Evolutionary conservation across 2,888 invertebrate species (phyloP).

Genomic region (Brachynemurus nebulosus): DNA sequence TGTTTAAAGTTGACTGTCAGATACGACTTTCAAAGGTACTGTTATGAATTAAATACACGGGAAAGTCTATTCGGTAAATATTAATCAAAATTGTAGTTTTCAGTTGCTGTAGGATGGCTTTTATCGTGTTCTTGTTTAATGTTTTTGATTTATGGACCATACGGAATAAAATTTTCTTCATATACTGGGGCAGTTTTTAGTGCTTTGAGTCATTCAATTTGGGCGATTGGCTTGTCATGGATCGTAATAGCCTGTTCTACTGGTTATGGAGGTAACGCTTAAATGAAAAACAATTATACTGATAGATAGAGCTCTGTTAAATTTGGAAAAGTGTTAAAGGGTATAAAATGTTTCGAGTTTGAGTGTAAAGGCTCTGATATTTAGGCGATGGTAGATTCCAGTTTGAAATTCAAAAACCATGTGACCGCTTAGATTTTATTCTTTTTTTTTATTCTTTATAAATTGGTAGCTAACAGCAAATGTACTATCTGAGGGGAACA

Average conservation of each 20-base stretch:
- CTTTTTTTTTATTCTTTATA: no score
- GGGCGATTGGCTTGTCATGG: constrained; percentile 72
- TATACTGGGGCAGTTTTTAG: constrained; percentile 63
- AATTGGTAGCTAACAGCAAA: no score
- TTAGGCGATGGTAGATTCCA: no score
- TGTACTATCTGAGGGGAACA: no score
- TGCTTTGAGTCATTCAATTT: constrained; percentile 67
- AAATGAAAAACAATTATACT: neutral
- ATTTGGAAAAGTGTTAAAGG: no score
- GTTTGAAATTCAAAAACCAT: no score
- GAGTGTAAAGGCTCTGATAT: no score
- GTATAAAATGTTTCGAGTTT: no score
- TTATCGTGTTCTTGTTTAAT: constrained; percentile 50
- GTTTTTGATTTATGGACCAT: constrained; percentile 65
- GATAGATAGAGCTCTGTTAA: neutral
- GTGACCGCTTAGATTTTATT: no score
- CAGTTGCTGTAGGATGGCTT: constrained; percentile 56
- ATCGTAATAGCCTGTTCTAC: constrained; percentile 74
- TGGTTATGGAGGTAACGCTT: constrained; percentile 55
- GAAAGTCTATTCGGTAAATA: no score
- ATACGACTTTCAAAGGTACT: constrained; percentile 59
- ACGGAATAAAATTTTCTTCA: constrained; percentile 53
- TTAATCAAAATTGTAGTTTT: constrained; percentile 43
- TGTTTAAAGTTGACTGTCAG: constrained; percentile 69
- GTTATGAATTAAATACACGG: no score